Evolutionary conservation across 2,113 vertebrate genomes (phyloP), one percentile per base, ranked within the genome.

Genomic region (Podarcis raffonei): DNA sequence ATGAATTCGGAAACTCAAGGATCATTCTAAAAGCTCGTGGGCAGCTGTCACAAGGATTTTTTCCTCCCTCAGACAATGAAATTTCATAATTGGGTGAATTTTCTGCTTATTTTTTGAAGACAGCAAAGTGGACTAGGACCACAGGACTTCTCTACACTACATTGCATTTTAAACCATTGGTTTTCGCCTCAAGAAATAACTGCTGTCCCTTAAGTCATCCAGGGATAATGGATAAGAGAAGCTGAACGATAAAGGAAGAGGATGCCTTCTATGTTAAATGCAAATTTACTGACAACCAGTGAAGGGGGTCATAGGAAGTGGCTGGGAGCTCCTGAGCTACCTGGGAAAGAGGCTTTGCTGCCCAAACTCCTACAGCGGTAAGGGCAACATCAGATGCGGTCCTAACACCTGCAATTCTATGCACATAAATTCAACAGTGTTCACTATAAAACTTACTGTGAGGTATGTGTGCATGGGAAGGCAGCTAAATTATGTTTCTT

Each of bases 11-110:
- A 71, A 57, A 80, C 11, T 13, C 48, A n/a, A 84, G 23, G 89
- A 2, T 48, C 18, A 25, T n/a, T 27, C 76, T 82, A 89, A 91
- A 74, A 89, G 77, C 84, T 75, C 80, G 65, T 22, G 93, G 89
- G 90, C 37, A 2, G 16, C 32, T 85, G 11, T 92, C 11, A 72
- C 37, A 76, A 3, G 0, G 84, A 25, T 37, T 81, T 32, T 62
- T 39, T 87, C 84, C 90, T 87, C 88, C 48, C 59, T 68, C 57
- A 84, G 39, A 89, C 66, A 90, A 32, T 90, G 13, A 23, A 85
- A 18, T 39, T 9, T 23, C 35, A 66, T 35, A 39, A 68, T 22
- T 39, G 18, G 59, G 59, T 66, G 12, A 32, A 82, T 66, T 82
- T 68, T 25, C 32, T 66, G 22, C 62, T 57, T 48, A 48, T 25